A percentile compares a stretch with the other conserved stretches of the same genome.
Conservation (phyloP, 1,140 invertebrate species). For the Dermatophagoides farinae region DNA sequence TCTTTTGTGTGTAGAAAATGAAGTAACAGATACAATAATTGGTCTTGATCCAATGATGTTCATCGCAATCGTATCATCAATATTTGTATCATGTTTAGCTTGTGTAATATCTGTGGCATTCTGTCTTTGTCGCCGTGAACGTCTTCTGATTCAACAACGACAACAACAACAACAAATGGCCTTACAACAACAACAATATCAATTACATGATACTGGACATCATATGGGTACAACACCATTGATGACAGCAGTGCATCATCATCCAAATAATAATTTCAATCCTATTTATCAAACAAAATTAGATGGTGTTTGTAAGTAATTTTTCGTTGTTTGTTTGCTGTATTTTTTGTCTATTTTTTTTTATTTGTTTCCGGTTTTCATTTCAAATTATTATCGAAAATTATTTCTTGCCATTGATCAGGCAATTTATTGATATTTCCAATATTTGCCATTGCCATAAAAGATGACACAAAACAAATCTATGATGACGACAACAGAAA, state of each 20-base stretch:
- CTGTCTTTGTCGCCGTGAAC: conserved; percentile 46
- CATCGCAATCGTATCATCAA: conserved; percentile 42
- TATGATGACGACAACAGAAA: no score
- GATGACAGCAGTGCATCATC: not conserved
- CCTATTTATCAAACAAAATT: no score
- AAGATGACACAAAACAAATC: no score
- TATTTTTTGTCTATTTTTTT: no score
- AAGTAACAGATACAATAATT: conserved; percentile 29
- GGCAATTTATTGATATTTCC: no score
- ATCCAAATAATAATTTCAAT: no score
- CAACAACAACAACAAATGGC: conserved; percentile 3
- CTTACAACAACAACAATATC: not conserved
- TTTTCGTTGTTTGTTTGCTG: no score
- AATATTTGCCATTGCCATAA: no score
- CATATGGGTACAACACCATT: not conserved
- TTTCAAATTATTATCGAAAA: no score
- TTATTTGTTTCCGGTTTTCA: no score
- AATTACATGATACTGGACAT: not conserved
- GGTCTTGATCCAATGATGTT: conserved; percentile 53
- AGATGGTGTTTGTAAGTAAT: no score
- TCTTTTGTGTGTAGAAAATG: not conserved
- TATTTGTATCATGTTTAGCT: conserved; percentile 39
- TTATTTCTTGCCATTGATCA: no score
- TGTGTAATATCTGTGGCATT: conserved; percentile 42
- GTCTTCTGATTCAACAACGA: conserved; percentile 10